phyloP scores from a whole-genome alignment of 2,113 vertebrate genomes.

The Pipa parva region DNA sequence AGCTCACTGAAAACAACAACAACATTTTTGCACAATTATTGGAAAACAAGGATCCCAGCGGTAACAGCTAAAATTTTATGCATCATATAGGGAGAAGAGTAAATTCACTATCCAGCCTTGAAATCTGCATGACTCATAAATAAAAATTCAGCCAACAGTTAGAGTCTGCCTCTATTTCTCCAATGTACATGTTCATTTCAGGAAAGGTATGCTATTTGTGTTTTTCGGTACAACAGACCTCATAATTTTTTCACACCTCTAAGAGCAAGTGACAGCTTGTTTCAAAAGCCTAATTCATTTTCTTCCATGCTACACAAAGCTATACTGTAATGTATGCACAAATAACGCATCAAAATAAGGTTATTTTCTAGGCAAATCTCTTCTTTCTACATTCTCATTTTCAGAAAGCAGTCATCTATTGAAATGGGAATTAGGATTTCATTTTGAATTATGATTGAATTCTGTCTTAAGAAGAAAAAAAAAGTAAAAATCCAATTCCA shows the following conservation, averaged over 20 bases:
- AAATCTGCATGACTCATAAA: constrained; percentile 39
- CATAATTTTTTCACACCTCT: constrained; percentile 66
- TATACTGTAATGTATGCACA: constrained; percentile 46
- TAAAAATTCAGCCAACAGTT: constrained; percentile 39
- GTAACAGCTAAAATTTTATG: not conserved
- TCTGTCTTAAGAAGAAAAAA: constrained; percentile 17
- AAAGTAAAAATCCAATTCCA: not conserved
- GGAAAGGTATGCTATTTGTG: constrained; percentile 48
- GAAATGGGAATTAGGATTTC: constrained; percentile 22
- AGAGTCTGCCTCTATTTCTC: constrained; percentile 47
- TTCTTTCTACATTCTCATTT: constrained; percentile 32
- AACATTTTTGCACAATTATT: not conserved
- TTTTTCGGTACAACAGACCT: constrained; percentile 56
- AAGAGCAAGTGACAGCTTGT: constrained; percentile 62
- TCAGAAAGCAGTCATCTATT: constrained; percentile 20
- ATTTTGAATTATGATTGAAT: constrained; percentile 25
- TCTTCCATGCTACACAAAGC: constrained; percentile 37
- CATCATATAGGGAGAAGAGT: not conserved
- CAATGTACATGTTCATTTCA: constrained; percentile 51
- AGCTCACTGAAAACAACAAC: too few species aligned
- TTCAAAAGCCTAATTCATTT: constrained; percentile 49
- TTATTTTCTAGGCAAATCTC: constrained; percentile 38
- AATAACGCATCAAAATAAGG: constrained; percentile 42
- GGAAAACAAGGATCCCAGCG: not conserved
- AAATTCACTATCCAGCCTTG: constrained; percentile 23